Percentiles rank a stretch among this genome's conserved stretches.
Evolutionary conservation across 2,113 vertebrate species (phyloP).

Genomic region (Eonycteris spelaea): DNA sequence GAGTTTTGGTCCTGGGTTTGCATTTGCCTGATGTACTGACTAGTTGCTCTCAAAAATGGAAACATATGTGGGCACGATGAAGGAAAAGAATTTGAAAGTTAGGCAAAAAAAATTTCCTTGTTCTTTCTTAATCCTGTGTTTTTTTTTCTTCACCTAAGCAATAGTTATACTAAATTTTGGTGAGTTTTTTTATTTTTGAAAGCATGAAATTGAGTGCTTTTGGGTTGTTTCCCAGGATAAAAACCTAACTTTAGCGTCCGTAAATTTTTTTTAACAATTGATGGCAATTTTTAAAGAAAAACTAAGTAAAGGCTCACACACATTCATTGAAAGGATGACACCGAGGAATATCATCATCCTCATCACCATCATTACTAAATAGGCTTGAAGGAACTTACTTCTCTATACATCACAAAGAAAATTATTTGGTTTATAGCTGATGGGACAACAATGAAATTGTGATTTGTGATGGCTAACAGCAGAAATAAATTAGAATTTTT

Average conservation of each 20-base stretch:
- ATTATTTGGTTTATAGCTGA: not conserved
- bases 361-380: not conserved
- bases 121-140: not conserved
- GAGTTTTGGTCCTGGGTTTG: not conserved
- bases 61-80: conserved; percentile 43
- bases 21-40: not conserved
- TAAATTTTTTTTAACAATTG: not conserved
- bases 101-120: conserved; percentile 1
- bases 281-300: not conserved
- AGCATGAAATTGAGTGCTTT: not conserved
- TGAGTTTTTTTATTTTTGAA: conserved; percentile 43
- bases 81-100: conserved; percentile 10
- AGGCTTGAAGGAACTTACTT: not conserved
- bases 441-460: conserved; percentile 6
- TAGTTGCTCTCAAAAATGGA: conserved; percentile 13
- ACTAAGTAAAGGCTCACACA: not conserved
- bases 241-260: not conserved
- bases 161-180: not conserved
- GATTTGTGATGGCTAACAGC: not conserved
- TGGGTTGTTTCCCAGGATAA: not conserved
- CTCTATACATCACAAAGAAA: not conserved
- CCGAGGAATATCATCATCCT: not conserved
- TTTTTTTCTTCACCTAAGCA: not conserved
- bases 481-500: conserved; percentile 46
- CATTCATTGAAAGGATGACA: not conserved